Conservation (phyloP, 2,888 invertebrate genomes). For the Hypselothyrea guttata region DNA sequence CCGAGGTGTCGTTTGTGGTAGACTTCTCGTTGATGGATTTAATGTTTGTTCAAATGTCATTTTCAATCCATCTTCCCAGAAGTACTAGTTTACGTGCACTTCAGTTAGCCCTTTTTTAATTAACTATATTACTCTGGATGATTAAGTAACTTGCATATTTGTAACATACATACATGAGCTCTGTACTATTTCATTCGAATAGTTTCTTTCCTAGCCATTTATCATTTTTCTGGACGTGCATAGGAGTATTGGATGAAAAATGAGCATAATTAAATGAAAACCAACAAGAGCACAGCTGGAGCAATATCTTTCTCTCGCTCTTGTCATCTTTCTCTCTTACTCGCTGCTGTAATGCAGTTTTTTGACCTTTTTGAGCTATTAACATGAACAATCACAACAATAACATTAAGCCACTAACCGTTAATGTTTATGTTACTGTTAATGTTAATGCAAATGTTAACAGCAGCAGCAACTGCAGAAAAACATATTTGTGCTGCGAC, state of each 20-base stretch:
- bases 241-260: conserved; percentile 5
- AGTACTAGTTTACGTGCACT: no score
- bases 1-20: no score
- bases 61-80: no score
- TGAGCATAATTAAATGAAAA: conserved; percentile 19
- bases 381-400: conserved; percentile 7
- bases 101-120: no score
- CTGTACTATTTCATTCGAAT: neutral
- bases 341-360: conserved; percentile 36
- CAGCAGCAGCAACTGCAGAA: conserved; percentile 27
- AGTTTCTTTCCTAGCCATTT: conserved; percentile 31
- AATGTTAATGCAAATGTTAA: conserved; percentile 7
- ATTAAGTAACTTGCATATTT: neutral
- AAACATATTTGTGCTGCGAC: conserved; percentile 23
- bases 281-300: conserved; percentile 13
- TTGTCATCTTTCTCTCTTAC: no score
- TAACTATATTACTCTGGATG: no score
- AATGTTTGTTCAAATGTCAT: no score
- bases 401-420: conserved; percentile 36
- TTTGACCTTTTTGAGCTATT: conserved; percentile 42
- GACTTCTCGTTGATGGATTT: no score
- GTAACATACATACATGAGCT: neutral
- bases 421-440: conserved; percentile 4
- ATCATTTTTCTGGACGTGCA: conserved; percentile 21
- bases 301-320: no score